These are phyloP conservation scores for Odontomyia ornata DNA, from an alignment of 2,888 invertebrate genomes.

Conservation along the genomic window DNA sequence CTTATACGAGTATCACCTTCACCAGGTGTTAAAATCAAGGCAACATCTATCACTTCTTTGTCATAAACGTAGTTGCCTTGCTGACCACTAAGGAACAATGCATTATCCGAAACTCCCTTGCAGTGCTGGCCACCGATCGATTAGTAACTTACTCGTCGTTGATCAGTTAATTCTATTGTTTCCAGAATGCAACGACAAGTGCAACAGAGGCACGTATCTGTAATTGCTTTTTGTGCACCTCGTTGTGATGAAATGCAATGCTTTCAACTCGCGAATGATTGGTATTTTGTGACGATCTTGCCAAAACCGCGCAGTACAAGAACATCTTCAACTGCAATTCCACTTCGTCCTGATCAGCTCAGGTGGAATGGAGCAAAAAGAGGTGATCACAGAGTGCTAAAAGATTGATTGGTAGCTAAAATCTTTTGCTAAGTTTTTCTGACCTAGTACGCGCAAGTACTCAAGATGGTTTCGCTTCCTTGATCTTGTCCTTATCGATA, in stretches of 20 bases:
- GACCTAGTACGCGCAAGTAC: neutral
- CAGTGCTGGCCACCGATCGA: conserved; percentile 20
- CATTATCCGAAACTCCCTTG: neutral
- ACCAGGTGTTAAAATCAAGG: conserved; percentile 8
- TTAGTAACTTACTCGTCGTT: conserved; percentile 36
- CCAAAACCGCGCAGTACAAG: conserved; percentile 5
- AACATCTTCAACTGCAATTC: neutral
- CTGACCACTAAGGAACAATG: neutral
- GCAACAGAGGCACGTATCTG: conserved; percentile 37
- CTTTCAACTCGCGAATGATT: conserved; percentile 30
- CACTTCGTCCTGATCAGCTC: neutral
- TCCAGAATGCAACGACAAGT: conserved; percentile 23
- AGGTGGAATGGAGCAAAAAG: conserved; percentile 24
- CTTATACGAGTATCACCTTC: neutral
- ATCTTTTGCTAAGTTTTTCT: conserved; percentile 30
- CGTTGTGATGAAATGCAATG: conserved; percentile 28
- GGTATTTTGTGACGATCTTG: conserved; percentile 9
- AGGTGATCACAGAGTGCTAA: conserved; percentile 47
- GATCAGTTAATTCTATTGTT: conserved; percentile 45
- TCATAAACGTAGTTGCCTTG: neutral
- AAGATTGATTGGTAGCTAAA: conserved; percentile 50
- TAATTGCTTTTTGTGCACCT: conserved; percentile 24
- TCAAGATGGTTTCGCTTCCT: neutral
- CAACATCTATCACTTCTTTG: conserved; percentile 13
- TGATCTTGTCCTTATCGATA: conserved; percentile 27